These are phyloP conservation scores for Chymomyza costata DNA, from an alignment of 1,140 invertebrate genomes.

Conservation along the genomic window DNA sequence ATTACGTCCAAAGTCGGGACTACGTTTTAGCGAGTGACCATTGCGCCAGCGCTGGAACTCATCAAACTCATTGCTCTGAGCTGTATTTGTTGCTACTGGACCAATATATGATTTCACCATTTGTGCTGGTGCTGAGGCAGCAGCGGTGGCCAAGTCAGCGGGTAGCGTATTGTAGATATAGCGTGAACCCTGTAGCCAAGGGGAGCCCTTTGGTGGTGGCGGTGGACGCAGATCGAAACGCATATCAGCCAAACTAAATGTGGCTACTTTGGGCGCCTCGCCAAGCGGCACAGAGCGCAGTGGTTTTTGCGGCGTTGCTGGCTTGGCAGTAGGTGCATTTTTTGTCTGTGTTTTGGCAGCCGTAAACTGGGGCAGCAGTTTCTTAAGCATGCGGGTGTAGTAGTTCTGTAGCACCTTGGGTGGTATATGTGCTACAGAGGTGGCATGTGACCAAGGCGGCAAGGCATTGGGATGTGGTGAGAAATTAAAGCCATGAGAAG, in stretches of 20 bases:
- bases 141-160: constrained; percentile 45
- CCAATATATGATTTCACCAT: constrained; percentile 53
- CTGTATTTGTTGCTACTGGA: constrained; percentile 16
- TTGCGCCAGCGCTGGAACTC: constrained; percentile 77
- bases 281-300: too few species aligned
- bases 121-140: constrained; percentile 38
- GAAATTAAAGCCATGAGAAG: constrained; percentile 19
- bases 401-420: constrained; percentile 64
- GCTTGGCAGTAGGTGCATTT: constrained; percentile 22
- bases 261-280: constrained; percentile 52
- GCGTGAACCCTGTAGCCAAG: constrained; percentile 57
- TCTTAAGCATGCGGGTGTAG: constrained; percentile 65
- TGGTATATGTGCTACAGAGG: constrained; percentile 46
- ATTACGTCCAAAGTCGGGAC: constrained; percentile 79
- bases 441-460: constrained; percentile 30
- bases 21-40: constrained; percentile 62
- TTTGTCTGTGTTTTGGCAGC: constrained; percentile 17
- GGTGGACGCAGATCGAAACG: constrained; percentile 61
- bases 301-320: constrained; percentile 23
- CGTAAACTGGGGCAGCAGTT: constrained; percentile 49
- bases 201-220: constrained; percentile 50
- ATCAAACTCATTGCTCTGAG: constrained; percentile 45
- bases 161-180: constrained; percentile 69
- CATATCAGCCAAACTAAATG: constrained; percentile 60
- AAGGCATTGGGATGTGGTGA: constrained; percentile 40